phyloP scores from a whole-genome alignment of 2,113 vertebrate genomes.

The Pithys albifrons region DNA sequence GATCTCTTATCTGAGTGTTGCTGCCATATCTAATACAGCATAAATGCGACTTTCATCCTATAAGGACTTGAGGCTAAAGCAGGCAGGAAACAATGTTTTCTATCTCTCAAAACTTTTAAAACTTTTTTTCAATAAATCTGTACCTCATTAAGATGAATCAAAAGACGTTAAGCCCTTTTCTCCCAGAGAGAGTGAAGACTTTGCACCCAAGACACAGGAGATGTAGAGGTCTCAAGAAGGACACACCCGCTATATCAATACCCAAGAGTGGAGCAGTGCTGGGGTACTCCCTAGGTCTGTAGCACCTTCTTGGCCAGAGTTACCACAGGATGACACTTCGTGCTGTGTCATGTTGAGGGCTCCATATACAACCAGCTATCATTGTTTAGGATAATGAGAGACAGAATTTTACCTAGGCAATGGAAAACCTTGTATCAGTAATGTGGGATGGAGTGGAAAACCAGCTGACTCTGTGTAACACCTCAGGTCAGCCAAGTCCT shows the following conservation, averaged over 20 bases:
- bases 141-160: neutral
- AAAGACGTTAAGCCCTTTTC: neutral
- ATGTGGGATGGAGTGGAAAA: neutral
- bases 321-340: neutral
- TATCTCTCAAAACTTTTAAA: neutral
- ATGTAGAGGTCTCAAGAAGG: neutral
- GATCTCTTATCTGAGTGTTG: constrained; percentile 3
- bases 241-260: neutral
- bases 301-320: neutral
- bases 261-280: neutral
- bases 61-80: constrained; percentile 26
- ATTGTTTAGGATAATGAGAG: neutral
- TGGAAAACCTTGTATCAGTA: neutral
- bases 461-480: neutral
- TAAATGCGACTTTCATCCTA: neutral
- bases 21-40: neutral
- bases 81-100: constrained; percentile 6
- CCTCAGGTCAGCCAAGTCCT: neutral
- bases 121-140: neutral
- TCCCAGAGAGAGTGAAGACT: neutral
- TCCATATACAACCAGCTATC: neutral
- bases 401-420: neutral
- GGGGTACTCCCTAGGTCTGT: neutral
- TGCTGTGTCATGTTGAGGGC: neutral
- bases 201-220: neutral